These are phyloP conservation scores for Oasisia sp. DNA, from an alignment of 2,888 invertebrate species.

Conservation along the genomic window DNA sequence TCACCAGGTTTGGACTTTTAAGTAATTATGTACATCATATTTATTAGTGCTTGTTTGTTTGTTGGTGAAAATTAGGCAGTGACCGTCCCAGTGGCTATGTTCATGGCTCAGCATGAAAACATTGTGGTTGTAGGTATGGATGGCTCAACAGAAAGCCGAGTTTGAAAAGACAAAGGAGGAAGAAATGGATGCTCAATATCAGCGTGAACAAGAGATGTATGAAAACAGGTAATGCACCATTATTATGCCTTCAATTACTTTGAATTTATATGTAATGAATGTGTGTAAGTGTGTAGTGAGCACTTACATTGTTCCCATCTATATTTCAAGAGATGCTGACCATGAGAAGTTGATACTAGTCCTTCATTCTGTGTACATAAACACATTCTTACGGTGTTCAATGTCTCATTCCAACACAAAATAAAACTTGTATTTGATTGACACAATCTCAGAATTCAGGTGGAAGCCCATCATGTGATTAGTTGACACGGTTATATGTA, in stretches of 20 bases:
- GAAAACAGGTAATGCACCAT: conserved; percentile 82
- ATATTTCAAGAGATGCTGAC: too few species aligned
- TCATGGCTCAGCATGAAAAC: not conserved
- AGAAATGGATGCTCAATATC: conserved; percentile 94
- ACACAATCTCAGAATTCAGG: not conserved
- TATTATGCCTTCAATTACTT: not conserved
- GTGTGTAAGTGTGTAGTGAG: not conserved
- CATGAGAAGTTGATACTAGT: too few species aligned
- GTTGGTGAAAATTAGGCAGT: too few species aligned
- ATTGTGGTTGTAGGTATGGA: conserved; percentile 60
- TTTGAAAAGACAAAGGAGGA: conserved; percentile 98
- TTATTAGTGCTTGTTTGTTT: too few species aligned
- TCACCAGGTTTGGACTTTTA: too few species aligned
- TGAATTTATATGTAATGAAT: not conserved
- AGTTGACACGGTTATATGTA: not conserved
- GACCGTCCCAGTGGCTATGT: too few species aligned
- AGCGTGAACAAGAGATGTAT: conserved; percentile 97
- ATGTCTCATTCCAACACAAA: not conserved
- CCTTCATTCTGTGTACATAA: too few species aligned
- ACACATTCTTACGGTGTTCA: too few species aligned
- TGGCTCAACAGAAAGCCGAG: conserved; percentile 98
- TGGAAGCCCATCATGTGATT: not conserved
- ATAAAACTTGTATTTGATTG: not conserved
- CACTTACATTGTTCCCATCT: not conserved
- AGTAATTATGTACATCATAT: too few species aligned